These are phyloP conservation scores for Caenorhabditis inopinata DNA, from an alignment of 1,140 invertebrate species.

Conservation along the genomic window DNA sequence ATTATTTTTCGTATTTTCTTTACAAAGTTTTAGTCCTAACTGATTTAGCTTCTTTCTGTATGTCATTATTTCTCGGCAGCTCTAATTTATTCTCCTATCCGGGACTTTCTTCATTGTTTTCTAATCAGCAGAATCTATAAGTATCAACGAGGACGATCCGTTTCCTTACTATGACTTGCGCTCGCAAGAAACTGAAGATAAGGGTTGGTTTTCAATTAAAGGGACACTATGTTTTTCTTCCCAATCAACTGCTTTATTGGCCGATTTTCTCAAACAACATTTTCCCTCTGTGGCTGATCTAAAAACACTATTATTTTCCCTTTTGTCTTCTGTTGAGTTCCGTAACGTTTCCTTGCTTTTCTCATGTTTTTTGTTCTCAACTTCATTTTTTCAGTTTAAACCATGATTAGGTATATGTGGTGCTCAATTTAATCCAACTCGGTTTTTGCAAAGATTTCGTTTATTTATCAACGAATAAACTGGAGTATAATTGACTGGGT, in stretches of 20 bases:
- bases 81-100: slow-evolving; percentile 10
- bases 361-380: neutral
- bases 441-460: too few relatives aligned
- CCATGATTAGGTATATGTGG: too few relatives aligned
- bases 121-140: slow-evolving; percentile 30
- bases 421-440: too few relatives aligned
- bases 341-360: neutral
- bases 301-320: slow-evolving; percentile 3
- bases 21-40: neutral
- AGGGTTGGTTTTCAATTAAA: neutral
- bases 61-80: too few relatives aligned
- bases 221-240: neutral
- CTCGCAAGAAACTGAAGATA: neutral
- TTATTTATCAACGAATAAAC: too few relatives aligned
- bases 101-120: neutral
- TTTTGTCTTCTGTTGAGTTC: slow-evolving; percentile 17
- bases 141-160: slow-evolving; percentile 58
- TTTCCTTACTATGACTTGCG: slow-evolving; percentile 49
- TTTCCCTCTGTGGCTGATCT: neutral
- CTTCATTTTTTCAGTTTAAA: slow-evolving; percentile 16
- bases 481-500: too few relatives aligned
- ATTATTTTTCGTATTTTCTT: slow-evolving; percentile 6
- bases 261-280: neutral
- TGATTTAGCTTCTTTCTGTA: too few relatives aligned
- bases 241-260: slow-evolving; percentile 47